These are phyloP conservation scores for Axis porcinus DNA, from an alignment of 2,113 vertebrate genomes.

Conservation along the genomic window DNA sequence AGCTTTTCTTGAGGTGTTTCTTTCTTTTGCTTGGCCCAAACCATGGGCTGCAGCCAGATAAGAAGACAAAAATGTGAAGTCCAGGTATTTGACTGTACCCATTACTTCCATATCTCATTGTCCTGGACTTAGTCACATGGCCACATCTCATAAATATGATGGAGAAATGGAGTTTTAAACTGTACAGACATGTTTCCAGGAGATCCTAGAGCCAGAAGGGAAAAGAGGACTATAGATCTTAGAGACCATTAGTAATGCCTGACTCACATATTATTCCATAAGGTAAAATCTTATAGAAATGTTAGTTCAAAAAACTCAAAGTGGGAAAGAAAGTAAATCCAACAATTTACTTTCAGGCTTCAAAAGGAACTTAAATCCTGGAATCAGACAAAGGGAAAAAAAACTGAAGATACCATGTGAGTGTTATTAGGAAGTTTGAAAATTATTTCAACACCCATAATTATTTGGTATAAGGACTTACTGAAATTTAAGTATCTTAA, in stretches of 20 bases:
- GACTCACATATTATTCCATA: neutral
- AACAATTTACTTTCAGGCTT: neutral
- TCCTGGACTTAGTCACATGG: neutral
- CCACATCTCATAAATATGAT: neutral
- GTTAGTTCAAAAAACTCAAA: slow-evolving; percentile 3
- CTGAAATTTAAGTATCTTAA: slow-evolving; percentile 42
- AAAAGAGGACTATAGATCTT: neutral
- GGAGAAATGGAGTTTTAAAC: neutral
- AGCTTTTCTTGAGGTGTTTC: neutral
- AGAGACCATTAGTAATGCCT: neutral
- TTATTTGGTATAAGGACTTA: slow-evolving; percentile 47
- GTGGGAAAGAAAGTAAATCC: neutral
- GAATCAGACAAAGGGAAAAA: neutral
- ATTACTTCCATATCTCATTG: neutral
- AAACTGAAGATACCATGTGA: neutral
- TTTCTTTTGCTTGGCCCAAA: neutral
- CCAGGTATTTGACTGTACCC: neutral
- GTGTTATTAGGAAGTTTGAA: slow-evolving; percentile 14
- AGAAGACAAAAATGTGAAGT: neutral
- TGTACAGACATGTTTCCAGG: neutral
- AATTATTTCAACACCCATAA: slow-evolving; percentile 16
- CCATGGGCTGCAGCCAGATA: neutral
- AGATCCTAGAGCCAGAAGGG: neutral
- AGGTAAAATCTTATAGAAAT: neutral
- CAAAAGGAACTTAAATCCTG: neutral